Percentiles rank a stretch among this genome's conserved stretches.
These are phyloP conservation scores for Neoaliturus tenellus DNA, from an alignment of 2,888 invertebrate genomes.

Conservation along the genomic window DNA sequence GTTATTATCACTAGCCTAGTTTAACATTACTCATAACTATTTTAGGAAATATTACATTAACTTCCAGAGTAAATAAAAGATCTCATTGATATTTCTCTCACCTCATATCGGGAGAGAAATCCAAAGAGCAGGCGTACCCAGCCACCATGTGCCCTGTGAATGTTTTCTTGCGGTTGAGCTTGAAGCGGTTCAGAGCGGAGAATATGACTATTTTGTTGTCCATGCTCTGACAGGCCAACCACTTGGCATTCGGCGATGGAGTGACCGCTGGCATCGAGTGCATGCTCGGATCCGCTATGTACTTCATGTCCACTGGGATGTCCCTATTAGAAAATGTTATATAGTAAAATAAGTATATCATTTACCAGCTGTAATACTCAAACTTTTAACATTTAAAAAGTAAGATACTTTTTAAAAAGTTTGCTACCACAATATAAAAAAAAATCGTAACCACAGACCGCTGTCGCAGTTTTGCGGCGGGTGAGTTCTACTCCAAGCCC, in stretches of 20 bases:
- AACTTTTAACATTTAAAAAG: too few species aligned
- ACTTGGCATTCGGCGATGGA: conserved; percentile 97
- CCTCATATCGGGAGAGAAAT: conserved; percentile 99
- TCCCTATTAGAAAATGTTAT: too few species aligned
- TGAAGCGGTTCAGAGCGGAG: conserved; percentile 97
- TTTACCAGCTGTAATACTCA: too few species aligned
- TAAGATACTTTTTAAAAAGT: too few species aligned
- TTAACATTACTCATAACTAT: too few species aligned
- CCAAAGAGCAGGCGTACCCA: conserved; percentile 97
- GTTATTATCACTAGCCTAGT: too few species aligned
- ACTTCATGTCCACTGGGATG: conserved; percentile 99
- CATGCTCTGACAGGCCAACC: conserved; percentile 99
- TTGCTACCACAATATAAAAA: too few species aligned
- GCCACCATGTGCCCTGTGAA: conserved; percentile 99
- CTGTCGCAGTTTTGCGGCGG: too few species aligned
- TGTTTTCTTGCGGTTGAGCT: conserved; percentile 98
- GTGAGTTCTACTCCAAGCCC: too few species aligned
- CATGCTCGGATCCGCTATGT: conserved; percentile 99
- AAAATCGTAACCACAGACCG: too few species aligned
- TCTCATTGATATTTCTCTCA: conserved; percentile 71
- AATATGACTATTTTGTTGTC: conserved; percentile 99
- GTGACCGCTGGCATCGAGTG: conserved; percentile 99
- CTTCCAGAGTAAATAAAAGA: too few species aligned
- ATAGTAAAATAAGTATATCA: conserved; percentile 43
- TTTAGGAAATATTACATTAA: too few species aligned